A percentile compares a stretch with the other conserved stretches of the same genome.
These are phyloP conservation scores for Otus sunia DNA, from an alignment of 2,113 vertebrate species.

Conservation along the genomic window DNA sequence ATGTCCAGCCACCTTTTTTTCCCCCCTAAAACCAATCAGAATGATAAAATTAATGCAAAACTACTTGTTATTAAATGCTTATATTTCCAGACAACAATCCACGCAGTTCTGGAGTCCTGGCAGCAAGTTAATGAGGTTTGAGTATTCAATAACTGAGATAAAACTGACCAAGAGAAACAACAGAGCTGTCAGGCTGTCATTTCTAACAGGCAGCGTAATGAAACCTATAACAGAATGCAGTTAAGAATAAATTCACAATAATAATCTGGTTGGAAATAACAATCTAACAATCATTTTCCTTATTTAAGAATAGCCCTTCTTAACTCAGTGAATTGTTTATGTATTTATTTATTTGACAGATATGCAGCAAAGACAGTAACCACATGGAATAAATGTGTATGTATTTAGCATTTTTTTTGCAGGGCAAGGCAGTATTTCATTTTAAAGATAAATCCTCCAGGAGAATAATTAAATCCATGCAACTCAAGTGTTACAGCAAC, in stretches of 20 bases:
- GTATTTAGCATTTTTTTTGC: not conserved
- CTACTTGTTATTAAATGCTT: not conserved
- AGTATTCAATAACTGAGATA: slow-evolving; percentile 43
- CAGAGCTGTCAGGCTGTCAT: slow-evolving; percentile 19
- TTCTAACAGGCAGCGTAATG: slow-evolving; percentile 24
- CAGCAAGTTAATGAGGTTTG: slow-evolving; percentile 38
- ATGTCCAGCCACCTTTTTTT: not conserved
- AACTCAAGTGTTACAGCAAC: not conserved
- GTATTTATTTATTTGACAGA: slow-evolving; percentile 8
- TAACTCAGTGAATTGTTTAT: slow-evolving; percentile 13
- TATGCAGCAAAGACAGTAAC: not conserved
- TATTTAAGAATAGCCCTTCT: slow-evolving; percentile 7
- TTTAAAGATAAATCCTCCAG: not conserved
- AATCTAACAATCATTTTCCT: not conserved
- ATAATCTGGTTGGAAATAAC: not conserved
- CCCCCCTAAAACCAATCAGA: not conserved
- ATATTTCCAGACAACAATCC: slow-evolving; percentile 9
- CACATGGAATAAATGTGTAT: not conserved
- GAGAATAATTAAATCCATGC: not conserved
- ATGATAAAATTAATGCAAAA: not conserved
- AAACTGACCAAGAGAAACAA: slow-evolving; percentile 43
- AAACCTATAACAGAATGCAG: not conserved
- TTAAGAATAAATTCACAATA: slow-evolving; percentile 27
- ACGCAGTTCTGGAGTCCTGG: not conserved
- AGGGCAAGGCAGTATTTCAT: not conserved